Base-by-base conservation (phyloP, 2,888 invertebrate species). In the Micoletzkya japonica region DNA sequence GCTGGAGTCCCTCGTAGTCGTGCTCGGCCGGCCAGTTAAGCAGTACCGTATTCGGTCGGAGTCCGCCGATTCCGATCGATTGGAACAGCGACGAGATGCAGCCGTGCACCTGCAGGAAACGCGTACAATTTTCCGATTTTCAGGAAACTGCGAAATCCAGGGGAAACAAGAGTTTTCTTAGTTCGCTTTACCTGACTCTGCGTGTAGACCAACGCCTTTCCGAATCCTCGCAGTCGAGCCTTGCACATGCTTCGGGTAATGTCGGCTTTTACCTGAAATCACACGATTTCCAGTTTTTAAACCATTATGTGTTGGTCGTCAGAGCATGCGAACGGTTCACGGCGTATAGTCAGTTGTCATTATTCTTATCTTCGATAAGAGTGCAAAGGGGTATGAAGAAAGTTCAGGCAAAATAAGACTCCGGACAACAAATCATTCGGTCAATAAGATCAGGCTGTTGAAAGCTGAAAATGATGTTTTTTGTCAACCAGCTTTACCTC, bases 1-100 rank as follows among this genome's bases (percentile, higher is more conserved):
- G 69, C 10, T 73, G 70, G 0, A 81, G 72, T 52, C 77, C 78
- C 66, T 83, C 81, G 3, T 74, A 63, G 63, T 79, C 78, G 57
- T 80, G 81, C 49, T 80, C 73, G 85, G 95, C 94, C 0, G 98
- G 98, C 97, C 98, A 99, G 52, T 97, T 97, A 70, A 98, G 89
- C 82, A 99, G 92, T 54, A 98, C 94, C 0, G 97, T 96, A 87
- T 99, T 99, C 52, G 97, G 98, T 87, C 94, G 93, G 89, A 98
- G 90, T 2, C 98, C 97, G 39, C 98, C 98, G 61, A 99, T 90
- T 32, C 98, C 98, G 69, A 93, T 91, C 20, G 94, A 94, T 89
- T 98, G 98, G 70, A 96, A 91, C 77, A 85, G 72, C 17, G 83
- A 81, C 32, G 83, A 83, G 24, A 85, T 80, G 39, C 77, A 78